phyloP scores from a whole-genome alignment of 30 jellyfish, hydroid and myxozoan species.

The Chrysaora quinquecirrha region DNA sequence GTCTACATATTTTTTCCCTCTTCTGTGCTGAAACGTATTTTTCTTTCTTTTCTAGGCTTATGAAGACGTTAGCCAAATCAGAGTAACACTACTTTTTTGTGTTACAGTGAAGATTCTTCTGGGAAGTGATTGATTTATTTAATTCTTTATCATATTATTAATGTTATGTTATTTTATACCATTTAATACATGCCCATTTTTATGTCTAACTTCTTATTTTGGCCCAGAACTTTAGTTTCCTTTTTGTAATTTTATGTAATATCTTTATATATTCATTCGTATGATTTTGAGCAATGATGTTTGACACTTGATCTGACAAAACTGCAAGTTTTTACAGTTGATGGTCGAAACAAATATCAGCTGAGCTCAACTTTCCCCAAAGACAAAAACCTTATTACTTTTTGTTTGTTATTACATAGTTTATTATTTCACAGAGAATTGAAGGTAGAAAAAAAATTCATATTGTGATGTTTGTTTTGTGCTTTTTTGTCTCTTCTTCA shows the following conservation, averaged over 20 bases:
- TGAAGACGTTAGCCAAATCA: constrained; percentile 41
- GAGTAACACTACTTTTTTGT: neutral
- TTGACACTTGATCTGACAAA: constrained; percentile 9
- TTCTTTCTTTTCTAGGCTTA: neutral
- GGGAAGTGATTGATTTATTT: constrained; percentile 27
- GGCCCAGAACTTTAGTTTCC: neutral
- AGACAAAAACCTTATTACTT: too few species aligned
- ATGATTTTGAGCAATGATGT: constrained; percentile 7
- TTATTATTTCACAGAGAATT: too few species aligned
- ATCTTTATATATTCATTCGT: neutral
- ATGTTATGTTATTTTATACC: too few species aligned
- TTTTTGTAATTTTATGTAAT: neutral
- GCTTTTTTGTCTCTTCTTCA: too few species aligned
- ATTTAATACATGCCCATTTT: too few species aligned
- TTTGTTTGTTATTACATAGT: too few species aligned
- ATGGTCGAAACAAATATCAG: neutral
- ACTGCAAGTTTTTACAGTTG: neutral
- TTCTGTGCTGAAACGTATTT: too few species aligned
- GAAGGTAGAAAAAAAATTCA: too few species aligned
- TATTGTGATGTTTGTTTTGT: too few species aligned
- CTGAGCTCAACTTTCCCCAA: too few species aligned
- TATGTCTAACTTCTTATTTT: neutral
- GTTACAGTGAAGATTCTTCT: constrained; percentile 5
- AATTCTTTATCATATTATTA: neutral
- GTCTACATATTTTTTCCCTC: too few species aligned